Evolutionary conservation across 2,797 vertebrate species (phyloP).

Genomic region (Euphonia xanthogaster): DNA sequence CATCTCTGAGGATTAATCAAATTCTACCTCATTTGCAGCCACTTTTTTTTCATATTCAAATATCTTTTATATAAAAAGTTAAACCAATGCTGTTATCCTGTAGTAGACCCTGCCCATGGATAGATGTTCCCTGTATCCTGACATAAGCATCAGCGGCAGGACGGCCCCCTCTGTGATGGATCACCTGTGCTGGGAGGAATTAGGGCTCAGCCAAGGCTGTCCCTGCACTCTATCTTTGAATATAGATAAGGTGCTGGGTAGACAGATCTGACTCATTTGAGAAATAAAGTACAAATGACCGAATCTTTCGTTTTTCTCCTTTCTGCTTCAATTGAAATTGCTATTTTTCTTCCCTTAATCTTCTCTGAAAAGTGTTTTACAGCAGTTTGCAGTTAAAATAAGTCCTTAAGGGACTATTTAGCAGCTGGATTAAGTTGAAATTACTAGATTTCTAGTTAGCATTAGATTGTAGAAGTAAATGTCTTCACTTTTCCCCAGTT

Average conservation of each 20-base stretch:
- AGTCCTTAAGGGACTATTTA: constrained; percentile 16
- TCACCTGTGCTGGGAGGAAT: constrained; percentile 58
- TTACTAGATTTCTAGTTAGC: constrained; percentile 8
- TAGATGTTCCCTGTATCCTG: background rate
- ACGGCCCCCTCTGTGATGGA: constrained; percentile 40
- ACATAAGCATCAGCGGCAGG: background rate
- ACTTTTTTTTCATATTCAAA: background rate
- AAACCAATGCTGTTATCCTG: background rate
- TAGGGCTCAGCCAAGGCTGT: background rate
- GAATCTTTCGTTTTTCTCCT: background rate
- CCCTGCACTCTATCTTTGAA: background rate
- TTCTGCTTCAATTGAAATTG: background rate
- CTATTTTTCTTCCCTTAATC: background rate
- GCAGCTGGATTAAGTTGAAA: constrained; percentile 14
- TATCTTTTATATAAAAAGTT: background rate
- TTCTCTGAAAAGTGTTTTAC: constrained; percentile 11
- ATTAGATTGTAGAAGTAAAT: constrained; percentile 11
- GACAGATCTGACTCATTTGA: background rate
- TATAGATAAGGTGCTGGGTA: background rate
- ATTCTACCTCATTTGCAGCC: background rate
- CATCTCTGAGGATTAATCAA: background rate
- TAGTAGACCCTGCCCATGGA: background rate
- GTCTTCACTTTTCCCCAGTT: background rate
- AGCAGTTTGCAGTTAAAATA: constrained; percentile 19
- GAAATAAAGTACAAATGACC: background rate